Evolutionary conservation across 2,113 vertebrate species (phyloP).

Genomic region (Xiphophorus couchianus): DNA sequence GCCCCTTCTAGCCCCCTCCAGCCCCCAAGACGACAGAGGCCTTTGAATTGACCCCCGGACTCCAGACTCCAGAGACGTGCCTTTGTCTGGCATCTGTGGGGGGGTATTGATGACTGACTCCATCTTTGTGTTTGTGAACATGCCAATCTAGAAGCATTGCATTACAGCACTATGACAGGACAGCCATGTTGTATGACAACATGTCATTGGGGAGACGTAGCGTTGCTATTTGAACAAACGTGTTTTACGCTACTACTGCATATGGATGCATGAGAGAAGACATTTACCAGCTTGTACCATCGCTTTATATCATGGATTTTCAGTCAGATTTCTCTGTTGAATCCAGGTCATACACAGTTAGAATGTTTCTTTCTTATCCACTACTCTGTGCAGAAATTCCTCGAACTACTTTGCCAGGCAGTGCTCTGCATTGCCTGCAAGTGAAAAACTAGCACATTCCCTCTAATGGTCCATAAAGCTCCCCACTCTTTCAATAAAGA

Average conservation of each 20-base stretch:
- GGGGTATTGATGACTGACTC: slow-evolving; percentile 73
- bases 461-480: slow-evolving; percentile 21
- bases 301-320: slow-evolving; percentile 15
- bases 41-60: slow-evolving; percentile 75
- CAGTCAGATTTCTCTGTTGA: slow-evolving; percentile 15
- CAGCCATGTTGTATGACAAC: slow-evolving; percentile 52
- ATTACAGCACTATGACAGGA: slow-evolving; percentile 56
- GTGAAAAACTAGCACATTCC: slow-evolving; percentile 47
- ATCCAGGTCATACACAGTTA: slow-evolving; percentile 17
- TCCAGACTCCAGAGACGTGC: slow-evolving; percentile 61
- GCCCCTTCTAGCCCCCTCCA: slow-evolving; percentile 46
- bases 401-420: slow-evolving; percentile 49
- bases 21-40: slow-evolving; percentile 51
- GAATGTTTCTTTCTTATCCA: slow-evolving; percentile 37
- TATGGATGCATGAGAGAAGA: neutral
- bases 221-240: neutral
- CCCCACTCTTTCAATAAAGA: slow-evolving; percentile 44
- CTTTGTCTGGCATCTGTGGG: slow-evolving; percentile 63
- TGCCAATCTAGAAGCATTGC: slow-evolving; percentile 49
- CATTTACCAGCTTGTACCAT: neutral
- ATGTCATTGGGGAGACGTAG: slow-evolving; percentile 2
- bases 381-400: slow-evolving; percentile 41
- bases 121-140: slow-evolving; percentile 75
- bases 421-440: slow-evolving; percentile 30
- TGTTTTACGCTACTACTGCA: neutral